phyloP scores from a whole-genome alignment of 30 jellyfish, hydroid and myxozoan species.

The Cassiopea xamachana region DNA sequence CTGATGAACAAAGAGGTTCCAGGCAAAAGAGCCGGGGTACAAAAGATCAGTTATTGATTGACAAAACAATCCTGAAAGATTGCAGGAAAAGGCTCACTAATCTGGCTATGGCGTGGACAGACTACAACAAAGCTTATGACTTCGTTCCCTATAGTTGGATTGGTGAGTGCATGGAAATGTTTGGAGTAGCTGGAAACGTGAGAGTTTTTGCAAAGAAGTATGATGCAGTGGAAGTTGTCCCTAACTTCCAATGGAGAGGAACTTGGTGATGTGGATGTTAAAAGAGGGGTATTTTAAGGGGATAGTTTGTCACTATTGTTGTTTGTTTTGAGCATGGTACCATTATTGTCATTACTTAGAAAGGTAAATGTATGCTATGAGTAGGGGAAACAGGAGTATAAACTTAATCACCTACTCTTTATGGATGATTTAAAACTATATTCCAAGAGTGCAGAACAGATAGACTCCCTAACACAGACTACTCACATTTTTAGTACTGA shows the following conservation, averaged over 20 bases:
- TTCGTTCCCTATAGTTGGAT: neutral
- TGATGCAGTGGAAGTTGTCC: neutral
- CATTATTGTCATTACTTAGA: neutral
- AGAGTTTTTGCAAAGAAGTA: too few relatives aligned
- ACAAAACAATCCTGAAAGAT: neutral
- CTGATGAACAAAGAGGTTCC: neutral
- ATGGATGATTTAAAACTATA: conserved; percentile 25
- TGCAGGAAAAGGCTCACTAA: neutral
- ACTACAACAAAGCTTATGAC: neutral
- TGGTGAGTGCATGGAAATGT: neutral
- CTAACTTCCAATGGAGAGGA: neutral
- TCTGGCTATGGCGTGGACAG: neutral
- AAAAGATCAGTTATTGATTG: neutral
- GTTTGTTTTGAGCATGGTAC: conserved; percentile 7
- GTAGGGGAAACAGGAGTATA: neutral
- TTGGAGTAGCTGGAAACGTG: neutral
- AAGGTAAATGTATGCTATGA: conserved; percentile 33
- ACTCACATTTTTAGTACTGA: neutral
- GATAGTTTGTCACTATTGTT: conserved; percentile 24
- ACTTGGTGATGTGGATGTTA: conserved; percentile 13
- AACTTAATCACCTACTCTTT: conserved; percentile 28
- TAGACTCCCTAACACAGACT: conserved; percentile 12
- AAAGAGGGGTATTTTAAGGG: conserved; percentile 31
- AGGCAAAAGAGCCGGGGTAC: neutral
- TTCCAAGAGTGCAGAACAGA: conserved; percentile 11